Percentiles rank a stretch among this genome's conserved stretches.
Conservation (phyloP, 2,113 vertebrate genomes). For the Bungarus multicinctus region DNA sequence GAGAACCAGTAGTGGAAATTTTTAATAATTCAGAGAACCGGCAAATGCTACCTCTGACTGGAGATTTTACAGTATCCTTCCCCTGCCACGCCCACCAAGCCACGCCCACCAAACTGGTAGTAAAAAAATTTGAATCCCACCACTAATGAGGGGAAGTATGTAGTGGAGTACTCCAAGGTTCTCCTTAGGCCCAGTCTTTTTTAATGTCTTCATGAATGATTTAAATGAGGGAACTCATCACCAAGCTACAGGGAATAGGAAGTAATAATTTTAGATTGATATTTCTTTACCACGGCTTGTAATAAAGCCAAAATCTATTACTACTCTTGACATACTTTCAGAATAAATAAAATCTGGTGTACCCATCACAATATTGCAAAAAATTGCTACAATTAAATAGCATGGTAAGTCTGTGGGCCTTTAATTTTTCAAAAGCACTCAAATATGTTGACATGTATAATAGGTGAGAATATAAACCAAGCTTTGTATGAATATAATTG, state of each 20-base stretch:
- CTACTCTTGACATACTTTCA: background rate
- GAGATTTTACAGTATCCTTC: no score
- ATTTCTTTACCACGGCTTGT: background rate
- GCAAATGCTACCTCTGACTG: no score
- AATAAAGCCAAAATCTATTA: background rate
- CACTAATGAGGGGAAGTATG: background rate
- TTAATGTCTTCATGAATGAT: background rate
- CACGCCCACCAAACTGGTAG: no score
- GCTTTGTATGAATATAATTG: background rate
- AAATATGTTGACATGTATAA: background rate
- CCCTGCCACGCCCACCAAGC: no score
- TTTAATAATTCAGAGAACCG: no score
- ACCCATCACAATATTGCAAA: background rate
- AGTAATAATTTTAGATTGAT: background rate
- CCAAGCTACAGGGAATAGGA: background rate
- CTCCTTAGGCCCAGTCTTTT: background rate
- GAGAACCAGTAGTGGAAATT: no score
- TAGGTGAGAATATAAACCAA: background rate
- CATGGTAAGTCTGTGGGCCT: background rate
- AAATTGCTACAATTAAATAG: background rate
- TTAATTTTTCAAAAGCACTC: background rate
- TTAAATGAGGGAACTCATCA: background rate
- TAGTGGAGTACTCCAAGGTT: background rate
- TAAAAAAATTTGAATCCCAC: no score
- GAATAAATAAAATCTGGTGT: background rate